Evolutionary conservation across 2,888 invertebrate species (phyloP).

Genomic region (Fragum sueziense): DNA sequence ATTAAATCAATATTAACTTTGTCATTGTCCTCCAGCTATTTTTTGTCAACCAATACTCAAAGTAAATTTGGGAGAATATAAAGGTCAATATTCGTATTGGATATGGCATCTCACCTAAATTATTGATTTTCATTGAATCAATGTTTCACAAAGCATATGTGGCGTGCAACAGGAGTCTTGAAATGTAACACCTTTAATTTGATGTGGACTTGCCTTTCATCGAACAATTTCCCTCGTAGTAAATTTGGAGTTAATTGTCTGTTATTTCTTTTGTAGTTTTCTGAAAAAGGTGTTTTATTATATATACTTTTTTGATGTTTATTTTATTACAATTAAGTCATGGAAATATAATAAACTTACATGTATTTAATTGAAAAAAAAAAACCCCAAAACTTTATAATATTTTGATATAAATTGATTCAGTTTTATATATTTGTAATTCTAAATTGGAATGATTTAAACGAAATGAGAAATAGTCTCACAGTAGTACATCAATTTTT

Average conservation of each 20-base stretch:
- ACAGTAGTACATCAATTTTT: too few species aligned
- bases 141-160: constrained; percentile 52
- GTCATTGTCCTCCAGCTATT: constrained; percentile 6
- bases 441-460: too few species aligned
- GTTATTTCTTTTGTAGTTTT: neutral
- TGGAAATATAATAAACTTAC: too few species aligned
- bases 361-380: too few species aligned
- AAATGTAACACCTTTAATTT: constrained; percentile 10
- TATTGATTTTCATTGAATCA: constrained; percentile 54
- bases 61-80: neutral
- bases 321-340: too few species aligned
- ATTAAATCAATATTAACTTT: constrained; percentile 24
- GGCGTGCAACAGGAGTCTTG: constrained; percentile 16
- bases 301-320: too few species aligned
- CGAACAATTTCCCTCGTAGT: neutral
- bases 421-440: too few species aligned
- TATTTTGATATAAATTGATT: too few species aligned
- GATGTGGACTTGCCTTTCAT: neutral
- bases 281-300: too few species aligned
- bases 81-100: neutral
- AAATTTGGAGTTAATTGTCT: neutral
- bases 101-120: constrained; percentile 40
- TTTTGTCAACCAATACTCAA: neutral
- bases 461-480: too few species aligned
- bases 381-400: too few species aligned